Conservation (phyloP, 2,888 invertebrate genomes). For the Phengaris alcon region DNA sequence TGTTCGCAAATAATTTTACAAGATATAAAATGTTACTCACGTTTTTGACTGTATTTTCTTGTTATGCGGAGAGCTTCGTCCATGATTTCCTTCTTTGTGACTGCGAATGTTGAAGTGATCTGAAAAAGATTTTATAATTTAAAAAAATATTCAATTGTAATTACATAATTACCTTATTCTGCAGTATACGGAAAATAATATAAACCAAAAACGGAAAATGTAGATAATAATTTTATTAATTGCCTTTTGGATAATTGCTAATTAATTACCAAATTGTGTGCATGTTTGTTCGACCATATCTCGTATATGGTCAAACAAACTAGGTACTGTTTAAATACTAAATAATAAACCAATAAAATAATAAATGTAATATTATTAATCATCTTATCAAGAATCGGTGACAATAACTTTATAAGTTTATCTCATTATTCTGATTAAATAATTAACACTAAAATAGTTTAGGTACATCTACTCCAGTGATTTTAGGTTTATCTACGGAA, state of each 20-base stretch:
- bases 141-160: not conserved
- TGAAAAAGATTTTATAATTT: not conserved
- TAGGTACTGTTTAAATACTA: not conserved
- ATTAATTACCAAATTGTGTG: not conserved
- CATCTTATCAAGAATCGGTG: too few relatives aligned
- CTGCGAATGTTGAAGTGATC: conserved; percentile 18
- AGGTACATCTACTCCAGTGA: too few relatives aligned
- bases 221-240: not conserved
- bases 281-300: not conserved
- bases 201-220: conserved; percentile 3
- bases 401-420: too few relatives aligned
- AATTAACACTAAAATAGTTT: too few relatives aligned
- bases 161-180: not conserved
- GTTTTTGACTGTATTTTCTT: conserved; percentile 20
- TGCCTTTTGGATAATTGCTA: not conserved
- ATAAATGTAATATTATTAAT: not conserved
- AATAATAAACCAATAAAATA: not conserved
- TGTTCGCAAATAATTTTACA: not conserved
- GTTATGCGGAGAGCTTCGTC: conserved; percentile 13
- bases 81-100: conserved; percentile 4
- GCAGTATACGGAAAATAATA: not conserved
- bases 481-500: too few relatives aligned
- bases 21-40: conserved; percentile 20
- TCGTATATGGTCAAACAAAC: not conserved
- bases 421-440: too few relatives aligned